Evolutionary conservation across 2,113 vertebrate genomes (phyloP).

Genomic region (Notiomystis cincta): DNA sequence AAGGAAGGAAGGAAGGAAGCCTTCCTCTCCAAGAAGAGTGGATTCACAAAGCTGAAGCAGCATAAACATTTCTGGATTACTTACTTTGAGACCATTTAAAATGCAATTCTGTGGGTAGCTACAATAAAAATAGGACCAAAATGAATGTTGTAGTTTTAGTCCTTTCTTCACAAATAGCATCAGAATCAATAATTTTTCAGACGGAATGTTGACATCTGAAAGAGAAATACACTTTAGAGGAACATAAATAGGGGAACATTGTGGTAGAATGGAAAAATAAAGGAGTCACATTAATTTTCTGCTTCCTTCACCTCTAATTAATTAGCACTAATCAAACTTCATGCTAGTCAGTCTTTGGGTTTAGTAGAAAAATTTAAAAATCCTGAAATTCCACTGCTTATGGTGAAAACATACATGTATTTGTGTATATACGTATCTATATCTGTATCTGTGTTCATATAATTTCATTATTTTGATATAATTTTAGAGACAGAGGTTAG

Average conservation of each 20-base stretch:
- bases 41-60: background rate
- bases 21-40: background rate
- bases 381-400: background rate
- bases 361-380: background rate
- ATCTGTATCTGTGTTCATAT: rapidly evolving
- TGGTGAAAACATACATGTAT: background rate
- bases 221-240: background rate
- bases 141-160: background rate
- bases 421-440: background rate
- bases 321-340: background rate
- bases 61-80: background rate
- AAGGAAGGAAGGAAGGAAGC: background rate
- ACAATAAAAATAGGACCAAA: background rate
- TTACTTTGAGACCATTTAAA: background rate
- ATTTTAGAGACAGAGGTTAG: background rate
- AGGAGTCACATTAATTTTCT: conserved; percentile 1
- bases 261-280: background rate
- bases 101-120: background rate
- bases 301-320: conserved; percentile 5
- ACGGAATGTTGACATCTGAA: background rate
- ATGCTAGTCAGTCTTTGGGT: background rate
- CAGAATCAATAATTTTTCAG: background rate
- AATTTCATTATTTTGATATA: background rate
- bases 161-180: background rate
- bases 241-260: background rate